Conservation (phyloP, 2,113 vertebrate species). For the Cryptomyrus ogoouensis region DNA sequence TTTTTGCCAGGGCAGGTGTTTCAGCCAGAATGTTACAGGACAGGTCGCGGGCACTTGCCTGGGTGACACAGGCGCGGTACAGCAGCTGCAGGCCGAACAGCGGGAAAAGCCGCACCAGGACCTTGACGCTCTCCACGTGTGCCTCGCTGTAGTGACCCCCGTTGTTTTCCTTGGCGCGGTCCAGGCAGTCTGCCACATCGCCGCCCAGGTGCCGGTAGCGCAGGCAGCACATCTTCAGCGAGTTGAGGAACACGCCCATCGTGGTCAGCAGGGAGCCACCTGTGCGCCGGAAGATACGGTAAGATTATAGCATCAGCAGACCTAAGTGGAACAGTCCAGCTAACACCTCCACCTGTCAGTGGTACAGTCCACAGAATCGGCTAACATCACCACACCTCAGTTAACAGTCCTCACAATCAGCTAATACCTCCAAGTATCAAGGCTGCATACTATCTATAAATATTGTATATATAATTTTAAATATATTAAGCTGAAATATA, state of each 20-base stretch:
- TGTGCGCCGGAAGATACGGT: conserved; percentile 20
- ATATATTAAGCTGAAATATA: not conserved
- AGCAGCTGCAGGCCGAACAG: conserved; percentile 78
- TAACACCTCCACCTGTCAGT: not conserved
- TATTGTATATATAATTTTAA: not conserved
- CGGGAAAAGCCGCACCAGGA: conserved; percentile 69
- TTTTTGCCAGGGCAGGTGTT: not conserved
- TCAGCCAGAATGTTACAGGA: not conserved
- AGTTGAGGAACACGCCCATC: conserved; percentile 67
- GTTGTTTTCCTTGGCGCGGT: conserved; percentile 73
- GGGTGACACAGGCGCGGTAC: conserved; percentile 73
- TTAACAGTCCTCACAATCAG: not conserved
- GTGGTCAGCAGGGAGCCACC: conserved; percentile 64
- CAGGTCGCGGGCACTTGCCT: conserved; percentile 54
- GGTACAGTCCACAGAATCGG: not conserved
- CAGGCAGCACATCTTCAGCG: conserved; percentile 58
- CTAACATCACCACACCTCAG: not conserved
- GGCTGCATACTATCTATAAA: not conserved
- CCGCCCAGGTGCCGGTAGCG: conserved; percentile 52
- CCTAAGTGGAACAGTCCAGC: not conserved
- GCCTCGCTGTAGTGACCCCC: conserved; percentile 69
- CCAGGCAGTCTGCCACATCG: conserved; percentile 62
- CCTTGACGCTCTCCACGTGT: conserved; percentile 75
- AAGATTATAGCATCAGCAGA: not conserved
- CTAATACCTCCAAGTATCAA: not conserved